Evolutionary conservation across 2,888 invertebrate genomes (phyloP).

Genomic region (Patella pellucida): DNA sequence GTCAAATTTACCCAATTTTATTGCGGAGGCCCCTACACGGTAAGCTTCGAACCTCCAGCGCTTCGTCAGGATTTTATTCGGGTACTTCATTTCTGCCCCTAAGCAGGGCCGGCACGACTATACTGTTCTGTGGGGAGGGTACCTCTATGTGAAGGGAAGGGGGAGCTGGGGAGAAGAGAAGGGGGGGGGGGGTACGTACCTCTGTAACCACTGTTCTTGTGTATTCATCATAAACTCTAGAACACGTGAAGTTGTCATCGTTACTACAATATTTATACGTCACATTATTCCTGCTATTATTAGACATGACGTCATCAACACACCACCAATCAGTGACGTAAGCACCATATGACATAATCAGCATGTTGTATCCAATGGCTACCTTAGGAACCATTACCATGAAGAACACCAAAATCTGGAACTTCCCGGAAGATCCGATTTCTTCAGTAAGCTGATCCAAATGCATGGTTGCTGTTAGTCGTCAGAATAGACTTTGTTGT

Average conservation of each 20-base stretch:
- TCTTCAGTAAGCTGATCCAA: conserved; percentile 31
- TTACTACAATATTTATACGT: conserved; percentile 16
- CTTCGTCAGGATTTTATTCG: too few relatives aligned
- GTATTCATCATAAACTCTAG: conserved; percentile 25
- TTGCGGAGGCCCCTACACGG: too few relatives aligned
- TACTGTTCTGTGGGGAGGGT: too few relatives aligned
- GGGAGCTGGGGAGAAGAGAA: too few relatives aligned
- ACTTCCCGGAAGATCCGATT: conserved; percentile 38
- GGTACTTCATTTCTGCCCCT: too few relatives aligned
- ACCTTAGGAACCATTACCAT: conserved; percentile 18
- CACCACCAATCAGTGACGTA: conserved; percentile 37
- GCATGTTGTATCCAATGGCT: conserved; percentile 37
- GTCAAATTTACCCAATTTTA: too few relatives aligned
- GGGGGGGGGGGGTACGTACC: conserved; percentile 30
- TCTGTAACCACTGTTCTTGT: conserved; percentile 41
- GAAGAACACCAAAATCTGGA: conserved; percentile 30
- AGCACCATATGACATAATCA: conserved; percentile 38
- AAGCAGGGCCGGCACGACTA: too few relatives aligned
- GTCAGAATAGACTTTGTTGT: too few relatives aligned
- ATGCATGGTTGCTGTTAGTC: conserved; percentile 14
- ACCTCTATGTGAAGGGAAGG: too few relatives aligned
- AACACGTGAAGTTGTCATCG: conserved; percentile 10
- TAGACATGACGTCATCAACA: neutral
- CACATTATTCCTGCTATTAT: conserved; percentile 11
- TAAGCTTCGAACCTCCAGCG: too few relatives aligned